Conservation (phyloP, 2,797 vertebrate genomes). For the Cephalopachus bancanus region DNA sequence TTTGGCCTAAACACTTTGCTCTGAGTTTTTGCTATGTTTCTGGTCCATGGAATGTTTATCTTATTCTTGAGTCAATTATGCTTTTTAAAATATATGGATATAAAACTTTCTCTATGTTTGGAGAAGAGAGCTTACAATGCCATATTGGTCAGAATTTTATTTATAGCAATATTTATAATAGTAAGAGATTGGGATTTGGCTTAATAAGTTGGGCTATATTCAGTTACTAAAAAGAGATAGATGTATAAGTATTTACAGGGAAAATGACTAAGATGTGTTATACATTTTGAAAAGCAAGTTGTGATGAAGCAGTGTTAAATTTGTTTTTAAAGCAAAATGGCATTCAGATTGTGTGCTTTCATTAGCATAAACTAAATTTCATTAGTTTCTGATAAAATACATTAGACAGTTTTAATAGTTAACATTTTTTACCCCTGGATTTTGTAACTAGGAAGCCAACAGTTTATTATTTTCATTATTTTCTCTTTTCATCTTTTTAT, state of each 20-base stretch:
- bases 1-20: not conserved
- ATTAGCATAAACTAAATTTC: not conserved
- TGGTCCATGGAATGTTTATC: conserved; percentile 35
- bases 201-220: conserved; percentile 38
- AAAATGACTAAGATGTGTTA: conserved; percentile 44
- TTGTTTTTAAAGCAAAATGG: not conserved
- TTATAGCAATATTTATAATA: conserved; percentile 26
- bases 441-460: not conserved
- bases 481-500: not conserved
- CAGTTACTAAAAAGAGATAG: not conserved
- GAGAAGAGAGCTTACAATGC: not conserved
- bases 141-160: conserved; percentile 27
- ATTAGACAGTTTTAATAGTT: not conserved
- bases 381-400: not conserved
- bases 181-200: not conserved
- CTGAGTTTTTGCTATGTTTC: conserved; percentile 18
- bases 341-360: not conserved
- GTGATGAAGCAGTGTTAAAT: not conserved
- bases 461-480: conserved; percentile 3
- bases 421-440: not conserved
- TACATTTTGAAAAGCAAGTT: conserved; percentile 46
- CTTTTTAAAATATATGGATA: not conserved
- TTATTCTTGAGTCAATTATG: conserved; percentile 50
- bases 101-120: conserved; percentile 16
- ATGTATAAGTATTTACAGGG: not conserved